A percentile compares a stretch with the other conserved stretches of the same genome.
These are phyloP conservation scores for Argyrosomus japonicus DNA, from an alignment of 2,113 vertebrate genomes.

Conservation along the genomic window DNA sequence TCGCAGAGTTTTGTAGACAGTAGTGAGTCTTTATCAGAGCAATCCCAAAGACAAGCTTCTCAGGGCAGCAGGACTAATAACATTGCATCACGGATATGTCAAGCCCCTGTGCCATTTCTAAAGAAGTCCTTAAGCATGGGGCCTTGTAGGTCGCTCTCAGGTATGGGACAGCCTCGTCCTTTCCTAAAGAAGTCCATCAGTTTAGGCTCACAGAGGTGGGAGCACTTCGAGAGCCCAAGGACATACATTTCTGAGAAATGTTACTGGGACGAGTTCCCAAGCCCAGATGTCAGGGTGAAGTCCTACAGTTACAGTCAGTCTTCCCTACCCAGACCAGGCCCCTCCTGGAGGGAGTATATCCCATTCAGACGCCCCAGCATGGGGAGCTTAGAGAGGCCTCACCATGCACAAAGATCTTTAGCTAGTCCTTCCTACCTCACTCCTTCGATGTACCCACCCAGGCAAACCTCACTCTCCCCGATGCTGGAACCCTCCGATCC, in stretches of 20 bases:
- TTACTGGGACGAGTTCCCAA: conserved; percentile 80
- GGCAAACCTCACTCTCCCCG: conserved; percentile 64
- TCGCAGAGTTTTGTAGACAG: conserved; percentile 57
- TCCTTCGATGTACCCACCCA: conserved; percentile 68
- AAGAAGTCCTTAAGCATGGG: conserved; percentile 84
- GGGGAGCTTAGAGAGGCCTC: conserved; percentile 75
- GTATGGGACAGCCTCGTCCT: conserved; percentile 71
- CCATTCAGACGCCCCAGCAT: conserved; percentile 70
- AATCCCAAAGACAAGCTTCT: conserved; percentile 71
- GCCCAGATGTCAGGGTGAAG: conserved; percentile 75
- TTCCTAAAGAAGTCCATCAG: conserved; percentile 85
- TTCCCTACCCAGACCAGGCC: conserved; percentile 70
- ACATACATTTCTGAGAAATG: conserved; percentile 80
- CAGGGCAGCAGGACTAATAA: conserved; percentile 78
- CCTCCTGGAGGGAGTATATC: conserved; percentile 76
- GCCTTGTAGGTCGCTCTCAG: conserved; percentile 77
- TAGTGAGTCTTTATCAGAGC: conserved; percentile 63
- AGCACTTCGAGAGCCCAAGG: conserved; percentile 81
- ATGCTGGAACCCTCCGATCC: conserved; percentile 74
- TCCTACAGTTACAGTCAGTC: conserved; percentile 76
- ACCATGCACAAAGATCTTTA: conserved; percentile 66
- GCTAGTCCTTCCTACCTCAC: conserved; percentile 76
- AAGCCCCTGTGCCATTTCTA: conserved; percentile 81
- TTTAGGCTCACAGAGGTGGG: conserved; percentile 83
- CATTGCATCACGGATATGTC: conserved; percentile 79